A percentile compares a stretch with the other conserved stretches of the same genome.
phyloP scores from a whole-genome alignment of 2,888 invertebrate species.

The Andrena trimmerana region DNA sequence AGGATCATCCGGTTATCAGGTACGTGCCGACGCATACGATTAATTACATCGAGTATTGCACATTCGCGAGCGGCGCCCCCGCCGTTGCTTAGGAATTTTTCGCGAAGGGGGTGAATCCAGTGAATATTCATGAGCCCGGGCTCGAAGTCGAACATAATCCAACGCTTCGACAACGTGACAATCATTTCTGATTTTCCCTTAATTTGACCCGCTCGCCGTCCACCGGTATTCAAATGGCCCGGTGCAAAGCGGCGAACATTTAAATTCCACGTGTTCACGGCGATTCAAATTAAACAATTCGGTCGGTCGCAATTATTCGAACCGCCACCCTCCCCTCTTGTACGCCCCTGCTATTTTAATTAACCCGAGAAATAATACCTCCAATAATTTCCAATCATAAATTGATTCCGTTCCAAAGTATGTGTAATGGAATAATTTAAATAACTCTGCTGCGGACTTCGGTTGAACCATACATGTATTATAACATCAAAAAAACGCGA shows the following conservation, averaged over 20 bases:
- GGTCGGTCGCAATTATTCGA: constrained; percentile 44
- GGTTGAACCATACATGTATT: too few species aligned
- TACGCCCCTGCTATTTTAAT: constrained; percentile 26
- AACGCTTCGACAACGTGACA: constrained; percentile 60
- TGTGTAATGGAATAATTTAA: neutral
- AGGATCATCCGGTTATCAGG: constrained; percentile 52
- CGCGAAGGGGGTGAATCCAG: constrained; percentile 38
- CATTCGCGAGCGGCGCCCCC: constrained; percentile 25
- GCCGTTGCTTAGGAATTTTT: constrained; percentile 61
- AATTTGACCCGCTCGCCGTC: constrained; percentile 18
- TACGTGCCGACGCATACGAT: constrained; percentile 73
- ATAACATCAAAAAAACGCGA: too few species aligned
- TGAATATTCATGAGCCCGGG: constrained; percentile 65
- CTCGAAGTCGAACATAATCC: constrained; percentile 57
- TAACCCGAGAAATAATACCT: constrained; percentile 35
- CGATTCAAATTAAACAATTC: constrained; percentile 59
- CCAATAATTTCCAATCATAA: constrained; percentile 37
- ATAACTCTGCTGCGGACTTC: too few species aligned
- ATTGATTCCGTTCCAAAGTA: neutral
- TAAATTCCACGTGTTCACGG: constrained; percentile 54
- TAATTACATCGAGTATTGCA: constrained; percentile 78
- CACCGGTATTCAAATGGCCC: constrained; percentile 45
- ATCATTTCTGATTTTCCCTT: constrained; percentile 62
- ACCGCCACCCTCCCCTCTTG: neutral
- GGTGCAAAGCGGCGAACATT: constrained; percentile 52